Evolutionary conservation across 2,888 invertebrate species (phyloP).

Genomic region (Drosophila kuntzei): DNA sequence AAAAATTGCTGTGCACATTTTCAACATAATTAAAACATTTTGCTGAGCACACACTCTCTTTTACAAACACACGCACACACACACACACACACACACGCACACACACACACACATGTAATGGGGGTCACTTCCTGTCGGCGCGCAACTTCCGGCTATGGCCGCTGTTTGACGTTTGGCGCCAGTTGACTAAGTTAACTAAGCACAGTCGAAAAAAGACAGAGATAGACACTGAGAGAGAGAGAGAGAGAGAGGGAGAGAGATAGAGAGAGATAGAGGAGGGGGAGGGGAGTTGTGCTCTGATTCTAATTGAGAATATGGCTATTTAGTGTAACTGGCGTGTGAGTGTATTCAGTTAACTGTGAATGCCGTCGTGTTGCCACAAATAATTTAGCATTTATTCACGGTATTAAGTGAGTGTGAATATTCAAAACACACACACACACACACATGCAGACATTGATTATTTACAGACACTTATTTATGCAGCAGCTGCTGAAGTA

Average conservation of each 20-base stretch:
- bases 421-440: constrained; percentile 10
- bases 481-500: constrained; percentile 2
- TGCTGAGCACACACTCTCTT: constrained; percentile 27
- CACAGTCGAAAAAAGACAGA: constrained; percentile 14
- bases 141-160: constrained; percentile 59
- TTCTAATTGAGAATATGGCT: constrained; percentile 6
- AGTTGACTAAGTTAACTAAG: constrained; percentile 45
- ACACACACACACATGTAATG: constrained; percentile 24
- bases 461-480: neutral
- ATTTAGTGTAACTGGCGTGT: constrained; percentile 29
- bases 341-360: constrained; percentile 28
- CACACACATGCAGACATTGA: constrained; percentile 1
- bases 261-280: neutral
- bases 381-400: constrained; percentile 19
- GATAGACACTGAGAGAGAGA: neutral
- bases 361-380: constrained; percentile 16
- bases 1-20: constrained; percentile 69
- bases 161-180: constrained; percentile 55
- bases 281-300: neutral
- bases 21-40: constrained; percentile 77
- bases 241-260: neutral
- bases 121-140: constrained; percentile 72
- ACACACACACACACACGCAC: neutral
- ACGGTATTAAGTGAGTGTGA: constrained; percentile 17
- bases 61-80: constrained; percentile 13